Percentiles rank a stretch among this genome's conserved stretches.
phyloP scores from a whole-genome alignment of 2,888 invertebrate genomes.

The Drepana falcataria region DNA sequence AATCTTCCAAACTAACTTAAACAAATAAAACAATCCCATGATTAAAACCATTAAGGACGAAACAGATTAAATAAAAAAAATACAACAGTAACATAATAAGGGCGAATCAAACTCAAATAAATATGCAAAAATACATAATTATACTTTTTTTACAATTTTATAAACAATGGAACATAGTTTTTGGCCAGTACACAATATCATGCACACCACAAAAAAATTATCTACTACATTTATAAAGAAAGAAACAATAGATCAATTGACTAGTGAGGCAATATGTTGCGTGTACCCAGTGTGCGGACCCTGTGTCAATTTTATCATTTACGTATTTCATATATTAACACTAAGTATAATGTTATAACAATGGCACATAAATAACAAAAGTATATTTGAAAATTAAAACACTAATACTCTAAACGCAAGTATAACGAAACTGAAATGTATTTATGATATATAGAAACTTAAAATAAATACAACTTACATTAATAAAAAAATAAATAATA shows the following conservation, averaged over 20 bases:
- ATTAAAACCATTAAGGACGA: conserved; percentile 2
- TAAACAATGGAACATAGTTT: too few species aligned
- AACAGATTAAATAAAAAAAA: background rate
- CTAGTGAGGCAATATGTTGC: conserved; percentile 43
- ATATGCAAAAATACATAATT: too few species aligned
- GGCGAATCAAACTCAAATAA: too few species aligned
- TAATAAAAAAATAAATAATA: too few species aligned
- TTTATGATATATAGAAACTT: too few species aligned
- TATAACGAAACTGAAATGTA: too few species aligned
- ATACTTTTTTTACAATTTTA: too few species aligned
- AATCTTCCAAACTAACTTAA: too few species aligned
- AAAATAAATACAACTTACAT: too few species aligned
- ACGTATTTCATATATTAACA: conserved; percentile 11
- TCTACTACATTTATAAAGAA: conserved; percentile 6
- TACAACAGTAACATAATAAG: too few species aligned
- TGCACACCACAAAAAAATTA: background rate
- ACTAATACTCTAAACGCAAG: too few species aligned
- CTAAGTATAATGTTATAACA: conserved; percentile 4
- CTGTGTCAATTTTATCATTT: conserved; percentile 21
- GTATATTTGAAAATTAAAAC: conserved; percentile 1
- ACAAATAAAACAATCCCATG: background rate
- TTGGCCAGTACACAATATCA: background rate
- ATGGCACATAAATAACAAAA: conserved; percentile 17
- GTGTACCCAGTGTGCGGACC: conserved; percentile 24
- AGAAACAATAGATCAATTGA: conserved; percentile 42